A percentile compares a stretch with the other conserved stretches of the same genome.
These are phyloP conservation scores for Armadillidium nasatum DNA, from an alignment of 1,140 invertebrate species.

Conservation along the genomic window DNA sequence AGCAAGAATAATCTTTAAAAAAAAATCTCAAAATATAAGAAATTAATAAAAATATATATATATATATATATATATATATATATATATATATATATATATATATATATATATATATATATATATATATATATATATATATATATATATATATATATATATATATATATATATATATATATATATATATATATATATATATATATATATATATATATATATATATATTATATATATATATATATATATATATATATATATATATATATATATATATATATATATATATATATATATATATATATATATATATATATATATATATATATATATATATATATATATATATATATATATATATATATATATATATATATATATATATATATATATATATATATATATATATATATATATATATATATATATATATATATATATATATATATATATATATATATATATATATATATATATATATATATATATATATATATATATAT, in stretches of 20 bases:
- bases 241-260: conserved; percentile 4
- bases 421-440: too few species aligned
- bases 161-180: too few species aligned
- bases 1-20: too few species aligned
- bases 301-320: not conserved
- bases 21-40: too few species aligned
- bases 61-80: too few species aligned
- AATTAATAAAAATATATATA: too few species aligned
- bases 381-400: not conserved
- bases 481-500: too few species aligned
- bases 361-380: conserved; percentile 19
- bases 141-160: not conserved
- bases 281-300: not conserved
- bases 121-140: not conserved
- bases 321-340: conserved; percentile 3
- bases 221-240: conserved; percentile 1
- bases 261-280: conserved; percentile 14
- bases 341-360: conserved; percentile 16
- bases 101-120: too few species aligned
- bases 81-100: too few species aligned
- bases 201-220: conserved; percentile 11
- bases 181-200: conserved; percentile 18
- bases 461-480: too few species aligned
- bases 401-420: too few species aligned
- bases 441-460: too few species aligned